Evolutionary conservation across 1,140 invertebrate genomes (phyloP).

Genomic region (Pogonus chalceus): DNA sequence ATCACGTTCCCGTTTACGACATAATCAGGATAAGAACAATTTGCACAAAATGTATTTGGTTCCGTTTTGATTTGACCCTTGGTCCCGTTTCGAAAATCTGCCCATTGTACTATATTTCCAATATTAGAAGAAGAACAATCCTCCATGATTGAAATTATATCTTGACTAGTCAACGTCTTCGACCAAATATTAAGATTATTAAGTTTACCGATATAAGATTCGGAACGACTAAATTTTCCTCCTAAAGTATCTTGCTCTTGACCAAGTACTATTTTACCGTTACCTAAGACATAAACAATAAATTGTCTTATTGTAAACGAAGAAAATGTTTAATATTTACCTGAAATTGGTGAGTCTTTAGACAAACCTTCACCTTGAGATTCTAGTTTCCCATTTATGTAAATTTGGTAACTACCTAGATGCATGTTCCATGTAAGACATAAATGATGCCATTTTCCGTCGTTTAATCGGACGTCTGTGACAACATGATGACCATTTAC

Average conservation of each 20-base stretch:
- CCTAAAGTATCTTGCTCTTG: conserved; percentile 59
- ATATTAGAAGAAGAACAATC: conserved; percentile 43
- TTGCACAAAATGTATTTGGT: conserved; percentile 38
- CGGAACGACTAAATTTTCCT: conserved; percentile 51
- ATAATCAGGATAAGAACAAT: conserved; percentile 39
- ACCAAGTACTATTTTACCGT: conserved; percentile 52
- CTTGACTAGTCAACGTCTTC: conserved; percentile 31
- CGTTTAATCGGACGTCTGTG: conserved; percentile 54
- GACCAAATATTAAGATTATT: conserved; percentile 54
- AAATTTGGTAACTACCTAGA: conserved; percentile 49
- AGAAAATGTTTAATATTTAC: conserved; percentile 9
- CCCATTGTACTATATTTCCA: conserved; percentile 51
- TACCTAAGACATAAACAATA: conserved; percentile 34
- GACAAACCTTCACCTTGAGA: conserved; percentile 30
- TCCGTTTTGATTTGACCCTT: conserved; percentile 44
- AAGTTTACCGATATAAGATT: conserved; percentile 54
- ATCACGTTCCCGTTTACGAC: conserved; percentile 40
- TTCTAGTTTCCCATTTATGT: conserved; percentile 43
- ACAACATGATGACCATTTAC: conserved; percentile 51
- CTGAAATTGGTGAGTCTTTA: conserved; percentile 16
- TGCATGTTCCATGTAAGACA: conserved; percentile 52
- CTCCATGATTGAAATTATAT: conserved; percentile 38
- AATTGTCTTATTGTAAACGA: conserved; percentile 7
- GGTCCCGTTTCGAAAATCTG: conserved; percentile 44
- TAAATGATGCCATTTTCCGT: conserved; percentile 58